Evolutionary conservation across 2,888 invertebrate species (phyloP).

Genomic region (Pseudococcus longispinus): DNA sequence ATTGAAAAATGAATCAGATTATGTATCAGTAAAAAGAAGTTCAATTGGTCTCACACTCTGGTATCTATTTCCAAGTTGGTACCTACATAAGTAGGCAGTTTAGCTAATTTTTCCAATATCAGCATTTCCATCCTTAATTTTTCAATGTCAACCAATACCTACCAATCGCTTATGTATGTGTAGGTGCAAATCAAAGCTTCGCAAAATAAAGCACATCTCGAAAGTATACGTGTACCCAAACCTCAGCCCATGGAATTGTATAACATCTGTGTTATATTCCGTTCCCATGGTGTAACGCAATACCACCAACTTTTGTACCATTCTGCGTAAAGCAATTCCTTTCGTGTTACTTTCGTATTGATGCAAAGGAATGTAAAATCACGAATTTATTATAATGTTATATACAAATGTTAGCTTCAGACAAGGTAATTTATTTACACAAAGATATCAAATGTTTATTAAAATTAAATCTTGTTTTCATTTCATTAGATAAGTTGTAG

Average conservation of each 20-base stretch:
- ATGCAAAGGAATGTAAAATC: conserved; percentile 21
- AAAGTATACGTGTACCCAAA: not conserved
- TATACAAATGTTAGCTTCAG: conserved; percentile 12
- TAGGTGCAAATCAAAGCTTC: not conserved
- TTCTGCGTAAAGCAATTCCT: conserved; percentile 47
- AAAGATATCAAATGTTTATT: not conserved
- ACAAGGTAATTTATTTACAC: conserved; percentile 5
- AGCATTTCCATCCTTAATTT: no score
- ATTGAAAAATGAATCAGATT: no score
- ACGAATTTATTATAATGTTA: conserved; percentile 31
- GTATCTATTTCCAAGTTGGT: no score
- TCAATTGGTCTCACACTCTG: no score
- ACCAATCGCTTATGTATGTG: not conserved
- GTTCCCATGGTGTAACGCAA: conserved; percentile 51
- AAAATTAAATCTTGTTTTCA: not conserved
- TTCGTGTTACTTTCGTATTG: conserved; percentile 10
- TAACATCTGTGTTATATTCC: conserved; percentile 14
- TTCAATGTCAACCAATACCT: no score
- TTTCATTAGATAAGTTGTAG: not conserved
- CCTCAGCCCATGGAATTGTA: not conserved
- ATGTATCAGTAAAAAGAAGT: no score
- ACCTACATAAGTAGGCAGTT: no score
- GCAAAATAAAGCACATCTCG: not conserved
- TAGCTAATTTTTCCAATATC: no score
- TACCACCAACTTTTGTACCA: conserved; percentile 49